Evolutionary conservation across 2,888 invertebrate species (phyloP), one percentile per base, ranked within the genome.

Genomic region (Orthosia gracilis): DNA sequence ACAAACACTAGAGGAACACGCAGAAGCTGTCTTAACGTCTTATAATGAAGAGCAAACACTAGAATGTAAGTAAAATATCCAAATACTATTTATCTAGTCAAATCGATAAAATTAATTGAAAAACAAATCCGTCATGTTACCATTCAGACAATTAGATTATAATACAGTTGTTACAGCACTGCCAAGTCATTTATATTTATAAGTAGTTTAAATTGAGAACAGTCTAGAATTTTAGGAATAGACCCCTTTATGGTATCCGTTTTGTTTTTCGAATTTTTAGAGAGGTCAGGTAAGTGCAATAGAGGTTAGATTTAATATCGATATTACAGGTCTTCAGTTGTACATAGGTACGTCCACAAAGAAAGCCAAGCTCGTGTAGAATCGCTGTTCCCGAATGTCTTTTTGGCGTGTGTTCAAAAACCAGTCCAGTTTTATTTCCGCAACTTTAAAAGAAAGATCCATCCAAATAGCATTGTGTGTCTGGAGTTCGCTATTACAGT

Each of bases 161-260:
- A 87, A 89, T 88, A 93, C 91, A 91, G 90, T 93, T 92, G 90
- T 93, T 90, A 92, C 91, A 94, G 93, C 96, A 96, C 96, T 96
- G 96, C 96, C 96, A 95, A 93, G 90, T 91, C 90, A 91, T 89
- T 92, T 83, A 90, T 91, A 90, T 87, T 89, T 90, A 72, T 87
- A 92, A 90, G 89, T 92, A 90, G 89, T 89, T 69, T 87, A 89
- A 88, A 87, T 84, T 73, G 87, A 90, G 84, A 87, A 81, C 89
- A 88, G 84, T 90, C 85, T 87, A 85, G 91, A 89, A 85, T 73
- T 77, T 76, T 92, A 93, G 89, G 80, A 80, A 68, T 81, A 87
- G 71, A 78, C 70, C 78, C 78, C 69, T 72, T 50, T 84, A 86
- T 82, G 76, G 71, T 78, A 57, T 64, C 82, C 85, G 76, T 89